phyloP scores from a whole-genome alignment of 1,140 invertebrate species.

The Akabosia matsudoensis region DNA sequence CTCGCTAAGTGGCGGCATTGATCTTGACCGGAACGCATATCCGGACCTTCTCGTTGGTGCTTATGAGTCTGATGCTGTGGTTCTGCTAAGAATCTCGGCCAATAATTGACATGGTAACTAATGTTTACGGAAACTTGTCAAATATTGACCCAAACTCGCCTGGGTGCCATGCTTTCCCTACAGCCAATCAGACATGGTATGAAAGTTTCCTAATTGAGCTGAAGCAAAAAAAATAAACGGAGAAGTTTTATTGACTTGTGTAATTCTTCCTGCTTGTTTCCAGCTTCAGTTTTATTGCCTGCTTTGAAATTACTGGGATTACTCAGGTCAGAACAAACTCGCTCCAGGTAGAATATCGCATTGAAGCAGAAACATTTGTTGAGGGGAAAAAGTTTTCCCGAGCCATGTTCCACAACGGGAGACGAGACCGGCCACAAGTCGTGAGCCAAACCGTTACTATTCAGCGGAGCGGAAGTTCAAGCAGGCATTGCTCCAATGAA shows the following conservation, averaged over 20 bases:
- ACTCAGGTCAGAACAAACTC: constrained; percentile 54
- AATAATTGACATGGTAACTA: constrained; percentile 74
- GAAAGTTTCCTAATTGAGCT: too few species aligned
- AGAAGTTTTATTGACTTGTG: not conserved
- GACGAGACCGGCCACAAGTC: constrained; percentile 52
- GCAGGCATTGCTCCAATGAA: constrained; percentile 65
- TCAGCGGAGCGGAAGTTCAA: constrained; percentile 52
- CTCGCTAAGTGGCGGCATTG: constrained; percentile 80
- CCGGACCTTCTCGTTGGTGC: constrained; percentile 86
- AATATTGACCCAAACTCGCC: constrained; percentile 75
- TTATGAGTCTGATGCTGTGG: constrained; percentile 72
- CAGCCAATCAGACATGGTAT: constrained; percentile 70
- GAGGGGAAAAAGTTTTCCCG: constrained; percentile 75
- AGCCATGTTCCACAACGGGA: constrained; percentile 65
- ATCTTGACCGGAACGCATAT: constrained; percentile 88
- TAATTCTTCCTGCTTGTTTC: not conserved
- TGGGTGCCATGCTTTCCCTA: constrained; percentile 65
- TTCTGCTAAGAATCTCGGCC: constrained; percentile 73
- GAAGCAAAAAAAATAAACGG: not conserved
- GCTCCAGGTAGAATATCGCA: constrained; percentile 63
- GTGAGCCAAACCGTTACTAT: constrained; percentile 51
- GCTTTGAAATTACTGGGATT: constrained; percentile 71
- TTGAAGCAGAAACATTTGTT: constrained; percentile 79
- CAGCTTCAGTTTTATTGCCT: constrained; percentile 81
- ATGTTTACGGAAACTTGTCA: constrained; percentile 59